Evolutionary conservation across 2,113 vertebrate species (phyloP), one percentile per base, ranked within the genome.

Genomic region (Colistium nudipinnis): DNA sequence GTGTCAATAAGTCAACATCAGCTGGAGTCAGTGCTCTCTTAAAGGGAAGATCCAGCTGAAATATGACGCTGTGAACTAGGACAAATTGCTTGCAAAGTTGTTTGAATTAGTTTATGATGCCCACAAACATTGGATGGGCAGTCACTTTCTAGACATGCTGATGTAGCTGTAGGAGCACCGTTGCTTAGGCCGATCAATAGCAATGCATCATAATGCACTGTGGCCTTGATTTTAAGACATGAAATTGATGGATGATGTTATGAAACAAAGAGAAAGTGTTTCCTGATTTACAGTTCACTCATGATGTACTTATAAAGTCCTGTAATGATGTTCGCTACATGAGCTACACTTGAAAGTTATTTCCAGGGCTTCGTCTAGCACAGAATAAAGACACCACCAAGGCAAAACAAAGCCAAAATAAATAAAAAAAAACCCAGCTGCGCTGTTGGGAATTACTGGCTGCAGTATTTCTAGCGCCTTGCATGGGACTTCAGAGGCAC

Each of bases 401-500:
- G 41, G 64, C 61, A 53, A 69, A 43, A 61, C 39, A 9, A 33
- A 52, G 61, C 44, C n/a, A n/a, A n/a, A n/a, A n/a, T n/a, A n/a
- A n/a, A n/a, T n/a, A n/a, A n/a, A n/a, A n/a, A 62, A 61, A 44
- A 56, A 45, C 70, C 62, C 80, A 64, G 69, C 56, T 56, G 65
- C 64, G 59, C 71, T 55, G 52, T 28, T 25, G 49, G 73, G 60
- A 41, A 53, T 56, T 75, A 73, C 56, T 24, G 43, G 74, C 63
- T 56, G 45, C 64, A 54, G 67, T 63, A 74, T 44, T 62, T 63
- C 66, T 43, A 52, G 70, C 70, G 74, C 74, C 74, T 69, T 52
- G 38, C 52, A 33, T 48, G 65, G 62, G 78, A 70, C 48, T 61
- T 64, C 61, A 79, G 87, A 88, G 88, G 84, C 84, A 88, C 82